These are phyloP conservation scores for Myotis davidii DNA, from an alignment of 2,113 vertebrate genomes.

Conservation along the genomic window DNA sequence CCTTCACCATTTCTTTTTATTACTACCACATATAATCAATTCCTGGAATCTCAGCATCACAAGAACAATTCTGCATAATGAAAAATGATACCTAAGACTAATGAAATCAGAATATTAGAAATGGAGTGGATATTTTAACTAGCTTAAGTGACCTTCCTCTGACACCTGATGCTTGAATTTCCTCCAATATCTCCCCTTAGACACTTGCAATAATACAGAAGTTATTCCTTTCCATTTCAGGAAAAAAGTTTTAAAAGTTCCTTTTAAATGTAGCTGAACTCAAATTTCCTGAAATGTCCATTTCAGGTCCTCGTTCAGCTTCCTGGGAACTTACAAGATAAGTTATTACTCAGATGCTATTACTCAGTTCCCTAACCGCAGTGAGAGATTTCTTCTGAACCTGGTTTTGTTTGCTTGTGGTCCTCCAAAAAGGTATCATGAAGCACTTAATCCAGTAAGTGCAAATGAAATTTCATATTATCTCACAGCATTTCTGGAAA, in stretches of 20 bases:
- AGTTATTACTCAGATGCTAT: background rate
- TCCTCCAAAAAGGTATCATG: background rate
- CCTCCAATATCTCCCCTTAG: background rate
- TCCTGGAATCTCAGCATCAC: slow-evolving; percentile 63
- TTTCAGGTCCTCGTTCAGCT: slow-evolving; percentile 24
- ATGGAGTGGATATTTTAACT: background rate
- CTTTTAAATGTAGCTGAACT: slow-evolving; percentile 24
- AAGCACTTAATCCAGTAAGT: background rate
- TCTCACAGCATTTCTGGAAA: background rate
- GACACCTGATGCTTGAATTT: background rate
- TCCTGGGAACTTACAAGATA: background rate
- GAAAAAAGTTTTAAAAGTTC: slow-evolving; percentile 29
- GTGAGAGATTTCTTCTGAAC: background rate
- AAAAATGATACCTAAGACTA: background rate
- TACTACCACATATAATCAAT: slow-evolving; percentile 70
- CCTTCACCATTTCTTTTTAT: slow-evolving; percentile 62
- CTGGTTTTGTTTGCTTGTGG: background rate
- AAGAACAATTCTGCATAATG: background rate
- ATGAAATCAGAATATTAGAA: background rate
- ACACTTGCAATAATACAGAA: background rate
- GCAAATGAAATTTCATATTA: slow-evolving; percentile 4
- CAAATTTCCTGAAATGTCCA: slow-evolving; percentile 20
- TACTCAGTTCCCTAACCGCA: background rate
- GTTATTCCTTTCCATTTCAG: background rate
- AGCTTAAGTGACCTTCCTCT: background rate